These are phyloP conservation scores for Acrobasis repandana DNA, from an alignment of 2,888 invertebrate genomes.

Conservation along the genomic window DNA sequence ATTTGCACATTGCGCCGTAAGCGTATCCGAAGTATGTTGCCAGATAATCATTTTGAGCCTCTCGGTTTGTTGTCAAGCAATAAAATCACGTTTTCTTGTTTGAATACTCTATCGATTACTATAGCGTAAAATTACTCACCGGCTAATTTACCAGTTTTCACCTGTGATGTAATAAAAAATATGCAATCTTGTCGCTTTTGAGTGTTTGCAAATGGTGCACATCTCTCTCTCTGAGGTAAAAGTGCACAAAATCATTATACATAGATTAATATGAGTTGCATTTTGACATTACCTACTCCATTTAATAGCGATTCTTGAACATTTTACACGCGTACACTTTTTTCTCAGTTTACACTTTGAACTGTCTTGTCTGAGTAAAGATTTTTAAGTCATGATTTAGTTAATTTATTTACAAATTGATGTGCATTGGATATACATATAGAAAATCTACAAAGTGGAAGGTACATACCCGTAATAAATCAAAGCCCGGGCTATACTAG, in stretches of 20 bases:
- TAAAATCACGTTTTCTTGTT: constrained; percentile 25
- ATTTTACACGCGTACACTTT: too few relatives aligned
- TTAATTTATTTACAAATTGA: too few relatives aligned
- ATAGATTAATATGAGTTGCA: constrained; percentile 4
- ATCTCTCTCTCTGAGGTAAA: constrained; percentile 15
- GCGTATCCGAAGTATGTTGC: constrained; percentile 35
- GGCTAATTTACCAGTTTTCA: constrained; percentile 10
- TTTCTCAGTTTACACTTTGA: neutral
- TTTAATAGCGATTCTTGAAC: neutral
- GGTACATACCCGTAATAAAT: too few relatives aligned
- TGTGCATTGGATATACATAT: too few relatives aligned
- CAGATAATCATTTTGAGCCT: constrained; percentile 30
- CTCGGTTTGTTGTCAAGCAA: constrained; percentile 33
- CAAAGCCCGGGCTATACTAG: too few relatives aligned
- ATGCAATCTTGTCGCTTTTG: neutral
- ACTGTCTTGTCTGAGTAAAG: neutral
- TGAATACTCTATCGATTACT: constrained; percentile 24
- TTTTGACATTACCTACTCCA: neutral
- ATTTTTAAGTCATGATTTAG: neutral
- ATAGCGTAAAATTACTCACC: constrained; percentile 22
- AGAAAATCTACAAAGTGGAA: too few relatives aligned
- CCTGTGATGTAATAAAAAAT: constrained; percentile 19
- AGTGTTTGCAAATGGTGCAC: constrained; percentile 3
- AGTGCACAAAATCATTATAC: neutral
- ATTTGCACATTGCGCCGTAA: constrained; percentile 27